A percentile compares a stretch with the other conserved stretches of the same genome.
phyloP scores from a whole-genome alignment of 2,113 vertebrate species.

The Oryctolagus cuniculus region DNA sequence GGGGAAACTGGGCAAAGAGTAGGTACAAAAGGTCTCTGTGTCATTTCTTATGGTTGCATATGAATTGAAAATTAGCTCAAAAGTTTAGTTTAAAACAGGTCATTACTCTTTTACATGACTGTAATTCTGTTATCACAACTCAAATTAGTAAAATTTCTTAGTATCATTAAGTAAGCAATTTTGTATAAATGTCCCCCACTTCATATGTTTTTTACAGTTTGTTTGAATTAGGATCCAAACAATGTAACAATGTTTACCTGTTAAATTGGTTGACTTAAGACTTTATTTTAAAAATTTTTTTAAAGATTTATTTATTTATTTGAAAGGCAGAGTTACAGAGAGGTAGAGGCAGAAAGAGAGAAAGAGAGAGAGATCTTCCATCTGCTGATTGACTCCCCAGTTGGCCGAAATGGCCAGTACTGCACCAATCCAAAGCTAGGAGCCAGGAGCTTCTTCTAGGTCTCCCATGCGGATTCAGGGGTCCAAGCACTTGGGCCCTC shows the following conservation, averaged over 20 bases:
- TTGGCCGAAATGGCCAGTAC: too few species aligned
- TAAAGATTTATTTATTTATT: too few species aligned
- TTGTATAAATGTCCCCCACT: neutral
- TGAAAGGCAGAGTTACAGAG: too few species aligned
- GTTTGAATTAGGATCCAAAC: conserved; percentile 40
- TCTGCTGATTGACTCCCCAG: too few species aligned
- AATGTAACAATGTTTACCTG: neutral
- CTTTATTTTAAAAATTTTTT: too few species aligned
- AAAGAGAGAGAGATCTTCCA: too few species aligned
- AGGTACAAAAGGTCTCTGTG: neutral
- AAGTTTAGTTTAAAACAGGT: neutral
- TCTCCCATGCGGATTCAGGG: too few species aligned
- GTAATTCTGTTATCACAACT: conserved; percentile 36
- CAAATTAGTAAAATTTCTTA: conserved; percentile 45
- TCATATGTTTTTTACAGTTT: neutral
- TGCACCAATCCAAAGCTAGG: too few species aligned
- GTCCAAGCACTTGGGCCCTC: too few species aligned
- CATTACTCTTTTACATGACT: neutral
- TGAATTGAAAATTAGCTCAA: conserved; percentile 29
- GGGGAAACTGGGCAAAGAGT: neutral
- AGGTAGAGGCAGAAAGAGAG: too few species aligned
- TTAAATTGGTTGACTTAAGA: conserved; percentile 2
- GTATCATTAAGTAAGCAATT: conserved; percentile 38
- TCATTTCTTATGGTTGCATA: conserved; percentile 17
- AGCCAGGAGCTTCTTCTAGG: too few species aligned